phyloP scores from a whole-genome alignment of 2,888 invertebrate species.

The Caenorhabditis becei region DNA sequence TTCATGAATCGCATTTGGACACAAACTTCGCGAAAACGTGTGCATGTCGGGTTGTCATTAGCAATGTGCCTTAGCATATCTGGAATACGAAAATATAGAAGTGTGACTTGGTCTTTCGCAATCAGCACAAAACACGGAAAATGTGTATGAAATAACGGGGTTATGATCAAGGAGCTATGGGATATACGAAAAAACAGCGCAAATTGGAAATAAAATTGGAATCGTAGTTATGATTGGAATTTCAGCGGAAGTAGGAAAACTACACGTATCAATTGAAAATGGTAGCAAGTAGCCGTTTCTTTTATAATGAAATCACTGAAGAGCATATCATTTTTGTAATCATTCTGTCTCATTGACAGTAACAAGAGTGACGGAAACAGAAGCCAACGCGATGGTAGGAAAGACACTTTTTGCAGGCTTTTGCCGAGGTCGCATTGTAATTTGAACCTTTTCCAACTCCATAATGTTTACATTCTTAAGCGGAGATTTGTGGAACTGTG shows the following conservation, averaged over 20 bases:
- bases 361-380: too few relatives aligned
- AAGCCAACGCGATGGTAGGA: background rate
- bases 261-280: too few relatives aligned
- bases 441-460: constrained; percentile 23
- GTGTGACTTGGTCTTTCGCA: constrained; percentile 28
- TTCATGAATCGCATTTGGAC: background rate
- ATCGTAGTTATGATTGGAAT: too few relatives aligned
- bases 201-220: background rate
- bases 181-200: background rate
- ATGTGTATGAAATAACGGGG: background rate
- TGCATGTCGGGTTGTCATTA: constrained; percentile 51
- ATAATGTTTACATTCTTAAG: constrained; percentile 36
- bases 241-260: too few relatives aligned
- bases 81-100: constrained; percentile 26
- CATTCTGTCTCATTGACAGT: too few relatives aligned
- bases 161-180: too few relatives aligned
- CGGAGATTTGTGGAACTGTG: constrained; percentile 14
- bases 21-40: constrained; percentile 23
- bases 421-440: constrained; percentile 23
- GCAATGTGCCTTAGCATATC: constrained; percentile 38
- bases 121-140: constrained; percentile 7
- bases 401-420: background rate
- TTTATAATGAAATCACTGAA: too few relatives aligned
- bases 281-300: too few relatives aligned
- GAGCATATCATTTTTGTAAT: too few relatives aligned